Evolutionary conservation across 2,888 invertebrate genomes (phyloP).

Genomic region (Colostygia pectinataria): DNA sequence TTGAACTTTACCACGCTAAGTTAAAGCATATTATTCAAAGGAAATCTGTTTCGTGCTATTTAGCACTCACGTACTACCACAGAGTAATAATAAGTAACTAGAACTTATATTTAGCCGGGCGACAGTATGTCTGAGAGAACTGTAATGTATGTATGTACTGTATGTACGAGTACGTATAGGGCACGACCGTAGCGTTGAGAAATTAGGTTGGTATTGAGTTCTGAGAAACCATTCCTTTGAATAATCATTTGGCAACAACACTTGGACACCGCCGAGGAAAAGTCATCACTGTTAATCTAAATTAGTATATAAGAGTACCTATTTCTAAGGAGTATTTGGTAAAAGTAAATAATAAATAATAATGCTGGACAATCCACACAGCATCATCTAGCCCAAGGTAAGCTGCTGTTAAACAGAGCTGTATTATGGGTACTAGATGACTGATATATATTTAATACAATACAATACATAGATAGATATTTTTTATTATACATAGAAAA

Average conservation of each 20-base stretch:
- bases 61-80: slow-evolving; percentile 39
- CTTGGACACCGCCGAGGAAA: slow-evolving; percentile 5
- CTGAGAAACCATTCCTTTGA: slow-evolving; percentile 15
- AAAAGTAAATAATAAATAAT: too few relatives aligned
- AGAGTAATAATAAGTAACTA: too few relatives aligned
- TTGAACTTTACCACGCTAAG: not conserved
- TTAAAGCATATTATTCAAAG: slow-evolving; percentile 13
- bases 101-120: slow-evolving; percentile 47
- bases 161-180: not conserved
- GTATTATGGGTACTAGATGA: too few relatives aligned
- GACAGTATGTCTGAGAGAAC: slow-evolving; percentile 44
- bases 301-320: too few relatives aligned
- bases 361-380: too few relatives aligned
- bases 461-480: too few relatives aligned
- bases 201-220: slow-evolving; percentile 1
- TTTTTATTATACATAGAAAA: too few relatives aligned
- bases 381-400: too few relatives aligned
- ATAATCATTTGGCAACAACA: slow-evolving; percentile 31
- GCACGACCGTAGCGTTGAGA: slow-evolving; percentile 6
- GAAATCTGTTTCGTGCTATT: slow-evolving; percentile 28
- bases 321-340: too few relatives aligned
- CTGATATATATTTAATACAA: too few relatives aligned
- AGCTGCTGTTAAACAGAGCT: too few relatives aligned
- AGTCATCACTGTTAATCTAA: not conserved
- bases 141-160: slow-evolving; percentile 13